Conservation (phyloP, 2,888 invertebrate species). For the Mellilla xanthometata region DNA sequence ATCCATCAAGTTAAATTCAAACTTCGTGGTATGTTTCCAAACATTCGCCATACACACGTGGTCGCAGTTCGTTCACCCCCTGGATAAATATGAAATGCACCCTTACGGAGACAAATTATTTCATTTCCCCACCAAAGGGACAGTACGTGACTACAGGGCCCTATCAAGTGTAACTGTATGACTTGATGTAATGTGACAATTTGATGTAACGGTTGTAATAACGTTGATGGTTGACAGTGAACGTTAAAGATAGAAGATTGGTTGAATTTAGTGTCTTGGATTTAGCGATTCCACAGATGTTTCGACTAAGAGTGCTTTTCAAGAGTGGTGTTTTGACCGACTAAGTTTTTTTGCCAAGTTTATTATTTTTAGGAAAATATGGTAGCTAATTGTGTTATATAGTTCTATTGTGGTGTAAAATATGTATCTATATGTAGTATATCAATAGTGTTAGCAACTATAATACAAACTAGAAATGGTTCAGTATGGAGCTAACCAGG, state of each 20-base stretch:
- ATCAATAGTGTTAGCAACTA: too few species aligned
- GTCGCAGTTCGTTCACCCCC: constrained; percentile 63
- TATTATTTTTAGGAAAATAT: too few species aligned
- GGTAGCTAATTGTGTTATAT: too few species aligned
- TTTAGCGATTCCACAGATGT: constrained; percentile 19
- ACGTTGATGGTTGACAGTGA: constrained; percentile 42
- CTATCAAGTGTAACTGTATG: constrained; percentile 64
- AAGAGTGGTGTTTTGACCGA: too few species aligned
- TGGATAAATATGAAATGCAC: constrained; percentile 78
- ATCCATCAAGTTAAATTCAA: constrained; percentile 5
- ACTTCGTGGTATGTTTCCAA: constrained; percentile 7
- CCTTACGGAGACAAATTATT: constrained; percentile 80
- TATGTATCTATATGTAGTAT: too few species aligned
- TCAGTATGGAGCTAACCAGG: too few species aligned
- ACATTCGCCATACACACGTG: constrained; percentile 20
- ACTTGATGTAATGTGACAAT: constrained; percentile 59
- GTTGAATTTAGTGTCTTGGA: constrained; percentile 16
- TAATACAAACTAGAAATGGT: too few species aligned
- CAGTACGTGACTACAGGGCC: constrained; percentile 69
- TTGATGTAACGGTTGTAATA: constrained; percentile 58
- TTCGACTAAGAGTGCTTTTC: constrained; percentile 25
- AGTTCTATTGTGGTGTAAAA: too few species aligned
- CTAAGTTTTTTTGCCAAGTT: too few species aligned
- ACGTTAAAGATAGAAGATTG: constrained; percentile 26
- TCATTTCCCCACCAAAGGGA: constrained; percentile 77